Conservation (phyloP, 2,797 vertebrate genomes). For the Cirrhinus mrigala region DNA sequence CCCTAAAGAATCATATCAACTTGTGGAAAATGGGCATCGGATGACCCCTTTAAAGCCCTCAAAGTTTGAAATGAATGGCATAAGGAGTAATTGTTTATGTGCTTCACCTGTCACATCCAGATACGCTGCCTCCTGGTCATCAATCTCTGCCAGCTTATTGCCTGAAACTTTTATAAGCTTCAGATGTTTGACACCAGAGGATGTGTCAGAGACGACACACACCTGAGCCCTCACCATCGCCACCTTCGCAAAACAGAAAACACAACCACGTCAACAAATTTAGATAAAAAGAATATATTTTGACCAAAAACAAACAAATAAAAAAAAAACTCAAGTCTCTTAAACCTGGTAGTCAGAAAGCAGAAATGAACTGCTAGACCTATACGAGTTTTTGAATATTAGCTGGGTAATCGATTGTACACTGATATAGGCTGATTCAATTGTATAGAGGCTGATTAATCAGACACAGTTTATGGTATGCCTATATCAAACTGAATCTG, state of each 20-base stretch:
- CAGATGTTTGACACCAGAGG: slow-evolving; percentile 87
- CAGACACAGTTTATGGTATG: not conserved
- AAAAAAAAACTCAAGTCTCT: too few species aligned
- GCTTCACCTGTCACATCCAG: slow-evolving; percentile 87
- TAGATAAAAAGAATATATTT: too few species aligned
- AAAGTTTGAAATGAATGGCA: not conserved
- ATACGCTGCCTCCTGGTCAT: slow-evolving; percentile 92
- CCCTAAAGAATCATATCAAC: too few species aligned
- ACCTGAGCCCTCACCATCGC: slow-evolving; percentile 96
- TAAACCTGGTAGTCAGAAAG: not conserved
- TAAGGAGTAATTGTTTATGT: not conserved
- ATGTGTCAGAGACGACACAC: slow-evolving; percentile 85
- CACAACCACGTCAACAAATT: not conserved
- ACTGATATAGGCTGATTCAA: not conserved
- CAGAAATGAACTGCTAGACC: too few species aligned
- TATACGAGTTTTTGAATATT: too few species aligned
- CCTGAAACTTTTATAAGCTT: slow-evolving; percentile 87
- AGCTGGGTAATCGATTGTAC: not conserved
- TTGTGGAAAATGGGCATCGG: too few species aligned
- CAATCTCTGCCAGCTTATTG: slow-evolving; percentile 84
- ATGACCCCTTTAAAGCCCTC: not conserved
- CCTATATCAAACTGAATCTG: not conserved
- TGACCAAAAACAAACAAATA: too few species aligned
- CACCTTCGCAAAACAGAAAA: slow-evolving; percentile 77
- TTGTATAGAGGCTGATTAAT: not conserved